Conservation (phyloP, 2,888 invertebrate species). For the Spodoptera exigua region DNA sequence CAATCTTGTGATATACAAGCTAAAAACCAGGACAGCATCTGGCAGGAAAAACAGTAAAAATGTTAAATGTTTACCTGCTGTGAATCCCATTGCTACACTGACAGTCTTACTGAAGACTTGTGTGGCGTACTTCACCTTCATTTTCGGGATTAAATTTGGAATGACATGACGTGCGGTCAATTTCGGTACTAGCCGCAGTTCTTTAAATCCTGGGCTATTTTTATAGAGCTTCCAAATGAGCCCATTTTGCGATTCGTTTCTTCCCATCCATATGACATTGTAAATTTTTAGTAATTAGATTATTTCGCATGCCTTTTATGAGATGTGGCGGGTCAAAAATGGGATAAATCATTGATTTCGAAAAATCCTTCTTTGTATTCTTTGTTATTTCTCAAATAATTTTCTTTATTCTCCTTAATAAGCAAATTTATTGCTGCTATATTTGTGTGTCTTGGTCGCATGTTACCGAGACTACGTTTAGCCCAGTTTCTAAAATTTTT, state of each 20-base stretch:
- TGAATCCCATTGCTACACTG: constrained; percentile 7
- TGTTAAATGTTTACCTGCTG: constrained; percentile 6
- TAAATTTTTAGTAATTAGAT: constrained; percentile 18
- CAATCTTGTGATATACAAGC: neutral
- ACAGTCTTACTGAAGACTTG: constrained; percentile 16
- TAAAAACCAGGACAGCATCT: neutral
- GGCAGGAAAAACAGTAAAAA: constrained; percentile 4
- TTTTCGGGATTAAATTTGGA: constrained; percentile 20
- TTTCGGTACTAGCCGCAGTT: constrained; percentile 12
- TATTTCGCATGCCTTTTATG: constrained; percentile 17
- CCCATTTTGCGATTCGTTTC: constrained; percentile 15
- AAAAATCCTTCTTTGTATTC: constrained; percentile 9
- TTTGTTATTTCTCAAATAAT: constrained; percentile 1
- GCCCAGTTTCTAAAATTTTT: neutral
- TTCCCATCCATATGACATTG: constrained; percentile 2
- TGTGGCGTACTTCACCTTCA: constrained; percentile 11
- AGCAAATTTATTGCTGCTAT: constrained; percentile 4
- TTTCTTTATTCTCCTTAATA: constrained; percentile 5
- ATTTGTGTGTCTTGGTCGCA: neutral
- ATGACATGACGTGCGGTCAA: constrained; percentile 14
- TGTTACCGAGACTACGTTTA: neutral
- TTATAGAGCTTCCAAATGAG: constrained; percentile 3
- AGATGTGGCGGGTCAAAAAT: constrained; percentile 25
- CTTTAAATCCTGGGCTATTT: constrained; percentile 9
- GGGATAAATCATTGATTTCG: constrained; percentile 13